phyloP scores from a whole-genome alignment of 2,888 invertebrate species.

The Harmothoe impar region DNA sequence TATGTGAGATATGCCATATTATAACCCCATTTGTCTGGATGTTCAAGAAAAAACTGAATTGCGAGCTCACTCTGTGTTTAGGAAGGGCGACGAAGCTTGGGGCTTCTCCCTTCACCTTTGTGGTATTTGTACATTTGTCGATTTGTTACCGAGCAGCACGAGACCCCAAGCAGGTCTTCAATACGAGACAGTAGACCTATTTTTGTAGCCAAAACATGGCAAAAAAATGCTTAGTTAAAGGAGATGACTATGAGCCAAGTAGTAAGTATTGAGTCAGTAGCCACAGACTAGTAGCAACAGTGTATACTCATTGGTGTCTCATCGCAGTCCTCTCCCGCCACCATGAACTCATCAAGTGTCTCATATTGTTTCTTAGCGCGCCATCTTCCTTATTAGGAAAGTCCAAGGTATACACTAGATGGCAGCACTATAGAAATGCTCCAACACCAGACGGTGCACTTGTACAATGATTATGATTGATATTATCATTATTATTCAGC shows the following conservation, averaged over 20 bases:
- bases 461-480: conserved; percentile 5
- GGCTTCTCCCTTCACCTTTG: conserved; percentile 34
- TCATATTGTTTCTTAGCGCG: not conserved
- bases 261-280: conserved; percentile 28
- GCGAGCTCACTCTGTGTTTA: conserved; percentile 21
- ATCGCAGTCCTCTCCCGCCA: not conserved
- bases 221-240: conserved; percentile 11
- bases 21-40: conserved; percentile 15
- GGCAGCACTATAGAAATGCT: conserved; percentile 41
- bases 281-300: conserved; percentile 5
- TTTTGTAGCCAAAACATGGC: conserved; percentile 58
- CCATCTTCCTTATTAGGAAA: conserved; percentile 20
- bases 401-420: conserved; percentile 6
- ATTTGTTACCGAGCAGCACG: conserved; percentile 10
- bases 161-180: conserved; percentile 17
- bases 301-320: conserved; percentile 17
- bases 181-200: conserved; percentile 43
- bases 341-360: conserved; percentile 26
- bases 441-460: conserved; percentile 17
- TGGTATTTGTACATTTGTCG: conserved; percentile 39
- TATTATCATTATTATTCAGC: conserved; percentile 1
- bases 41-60: conserved; percentile 9
- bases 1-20: conserved; percentile 32
- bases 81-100: not conserved
- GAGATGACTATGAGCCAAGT: conserved; percentile 22